Conservation (phyloP, 2,113 vertebrate genomes). For the Amblyopsis rosae region DNA sequence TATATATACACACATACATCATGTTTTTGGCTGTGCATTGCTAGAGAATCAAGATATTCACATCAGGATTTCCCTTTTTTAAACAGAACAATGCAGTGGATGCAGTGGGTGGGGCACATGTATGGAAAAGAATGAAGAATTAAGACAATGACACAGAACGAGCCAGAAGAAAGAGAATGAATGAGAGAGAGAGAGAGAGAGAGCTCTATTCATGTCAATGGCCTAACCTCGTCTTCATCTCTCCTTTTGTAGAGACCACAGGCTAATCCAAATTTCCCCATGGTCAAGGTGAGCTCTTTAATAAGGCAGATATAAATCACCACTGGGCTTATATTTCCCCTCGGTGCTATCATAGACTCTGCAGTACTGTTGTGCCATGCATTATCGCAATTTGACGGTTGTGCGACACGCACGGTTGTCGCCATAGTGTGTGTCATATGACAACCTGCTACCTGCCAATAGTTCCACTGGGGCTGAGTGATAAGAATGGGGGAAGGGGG, state of each 20-base stretch:
- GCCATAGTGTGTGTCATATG: conserved; percentile 60
- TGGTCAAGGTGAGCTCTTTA: conserved; percentile 69
- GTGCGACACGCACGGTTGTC: conserved; percentile 55
- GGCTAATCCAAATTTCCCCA: conserved; percentile 54
- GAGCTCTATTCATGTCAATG: conserved; percentile 3
- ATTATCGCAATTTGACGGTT: conserved; percentile 62
- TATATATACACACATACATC: no score
- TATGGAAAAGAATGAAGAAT: conserved; percentile 20
- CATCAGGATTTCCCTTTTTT: conserved; percentile 63
- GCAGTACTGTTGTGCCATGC: conserved; percentile 52
- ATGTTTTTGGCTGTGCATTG: conserved; percentile 20
- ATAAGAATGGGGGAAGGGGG: conserved; percentile 42
- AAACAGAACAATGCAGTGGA: conserved; percentile 50
- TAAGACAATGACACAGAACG: not conserved
- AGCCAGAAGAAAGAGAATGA: conserved; percentile 1
- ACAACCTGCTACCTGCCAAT: conserved; percentile 64
- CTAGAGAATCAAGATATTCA: conserved; percentile 49
- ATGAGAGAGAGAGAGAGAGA: not conserved
- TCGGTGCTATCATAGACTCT: conserved; percentile 47
- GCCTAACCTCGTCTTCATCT: conserved; percentile 33
- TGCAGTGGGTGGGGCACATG: conserved; percentile 29
- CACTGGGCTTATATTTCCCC: conserved; percentile 57
- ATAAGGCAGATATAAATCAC: conserved; percentile 69
- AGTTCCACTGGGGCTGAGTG: conserved; percentile 59
- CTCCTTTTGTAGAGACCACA: conserved; percentile 44